Conservation (phyloP, 1,140 invertebrate species). For the Caenorhabditis inopinata region DNA sequence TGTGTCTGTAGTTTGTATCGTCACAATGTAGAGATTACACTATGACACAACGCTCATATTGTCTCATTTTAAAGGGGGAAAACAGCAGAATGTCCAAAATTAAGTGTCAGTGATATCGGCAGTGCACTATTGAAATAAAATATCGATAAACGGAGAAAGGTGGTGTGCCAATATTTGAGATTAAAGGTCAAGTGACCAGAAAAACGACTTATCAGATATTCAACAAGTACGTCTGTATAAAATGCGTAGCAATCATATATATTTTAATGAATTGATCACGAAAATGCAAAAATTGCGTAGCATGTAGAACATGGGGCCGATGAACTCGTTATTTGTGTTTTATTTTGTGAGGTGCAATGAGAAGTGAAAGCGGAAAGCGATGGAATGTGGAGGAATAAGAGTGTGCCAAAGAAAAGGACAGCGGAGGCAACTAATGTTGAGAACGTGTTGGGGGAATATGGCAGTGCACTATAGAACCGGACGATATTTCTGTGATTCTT, state of each 20-base stretch:
- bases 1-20: background rate
- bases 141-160: background rate
- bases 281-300: background rate
- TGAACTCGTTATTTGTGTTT: background rate
- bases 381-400: background rate
- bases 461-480: background rate
- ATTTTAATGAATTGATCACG: too few species aligned
- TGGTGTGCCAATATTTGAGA: conserved; percentile 14
- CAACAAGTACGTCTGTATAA: too few species aligned
- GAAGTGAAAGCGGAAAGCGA: background rate
- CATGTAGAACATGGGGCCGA: too few species aligned
- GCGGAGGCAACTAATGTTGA: background rate
- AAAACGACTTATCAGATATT: too few species aligned
- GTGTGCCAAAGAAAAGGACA: background rate
- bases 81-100: too few species aligned
- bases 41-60: too few species aligned
- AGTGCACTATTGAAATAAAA: background rate
- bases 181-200: conserved; percentile 12
- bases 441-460: background rate
- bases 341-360: background rate
- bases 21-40: background rate
- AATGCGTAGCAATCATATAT: too few species aligned
- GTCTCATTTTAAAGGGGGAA: too few species aligned
- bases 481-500: background rate
- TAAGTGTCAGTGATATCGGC: background rate